These are phyloP conservation scores for Pachycephala philippinensis DNA, from an alignment of 2,113 vertebrate genomes.

Conservation along the genomic window DNA sequence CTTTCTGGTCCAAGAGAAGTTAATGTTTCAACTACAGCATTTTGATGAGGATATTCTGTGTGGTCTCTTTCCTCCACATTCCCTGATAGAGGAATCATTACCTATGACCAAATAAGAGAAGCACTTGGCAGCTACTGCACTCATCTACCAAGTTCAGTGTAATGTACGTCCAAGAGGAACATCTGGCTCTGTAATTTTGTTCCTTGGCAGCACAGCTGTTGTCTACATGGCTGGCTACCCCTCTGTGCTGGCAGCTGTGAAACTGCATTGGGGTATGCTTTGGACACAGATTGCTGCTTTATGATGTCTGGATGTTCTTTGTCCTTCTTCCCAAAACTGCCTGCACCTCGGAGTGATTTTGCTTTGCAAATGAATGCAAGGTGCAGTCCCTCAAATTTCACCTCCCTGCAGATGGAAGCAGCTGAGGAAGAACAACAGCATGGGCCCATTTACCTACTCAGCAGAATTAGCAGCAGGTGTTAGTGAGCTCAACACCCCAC, in stretches of 20 bases:
- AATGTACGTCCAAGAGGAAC: conserved; percentile 51
- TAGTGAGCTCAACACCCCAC: not conserved
- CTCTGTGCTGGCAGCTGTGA: conserved; percentile 23
- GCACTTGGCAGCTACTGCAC: conserved; percentile 45
- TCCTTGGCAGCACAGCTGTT: conserved; percentile 51
- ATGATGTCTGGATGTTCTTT: not conserved
- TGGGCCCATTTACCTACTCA: not conserved
- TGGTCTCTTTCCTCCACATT: conserved; percentile 8
- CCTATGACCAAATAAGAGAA: conserved; percentile 57
- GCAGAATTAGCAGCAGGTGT: not conserved
- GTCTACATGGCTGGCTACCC: conserved; percentile 41
- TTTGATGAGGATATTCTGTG: not conserved
- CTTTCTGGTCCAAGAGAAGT: not conserved
- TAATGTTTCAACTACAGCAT: not conserved
- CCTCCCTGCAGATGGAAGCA: not conserved
- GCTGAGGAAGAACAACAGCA: not conserved
- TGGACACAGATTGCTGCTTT: not conserved
- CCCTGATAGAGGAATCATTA: conserved; percentile 29
- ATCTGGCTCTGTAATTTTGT: conserved; percentile 62
- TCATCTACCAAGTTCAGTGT: conserved; percentile 49
- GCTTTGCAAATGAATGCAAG: not conserved
- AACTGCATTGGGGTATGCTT: not conserved
- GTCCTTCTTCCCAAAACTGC: not conserved
- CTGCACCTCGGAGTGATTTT: not conserved
- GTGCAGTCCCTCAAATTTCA: not conserved